These are phyloP conservation scores for Asbolus verrucosus DNA, from an alignment of 1,140 invertebrate species.

Conservation along the genomic window DNA sequence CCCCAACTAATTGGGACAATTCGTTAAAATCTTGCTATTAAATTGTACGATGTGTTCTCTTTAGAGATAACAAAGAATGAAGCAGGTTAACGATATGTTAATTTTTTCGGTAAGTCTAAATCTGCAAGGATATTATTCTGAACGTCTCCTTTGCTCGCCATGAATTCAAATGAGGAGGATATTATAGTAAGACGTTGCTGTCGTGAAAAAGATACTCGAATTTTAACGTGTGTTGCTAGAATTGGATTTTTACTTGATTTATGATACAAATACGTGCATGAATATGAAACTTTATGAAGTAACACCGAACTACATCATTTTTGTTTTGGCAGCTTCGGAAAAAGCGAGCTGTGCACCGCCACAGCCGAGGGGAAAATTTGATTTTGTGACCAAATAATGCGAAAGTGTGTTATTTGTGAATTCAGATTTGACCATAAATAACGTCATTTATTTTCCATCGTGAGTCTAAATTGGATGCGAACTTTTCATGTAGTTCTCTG, in stretches of 20 bases:
- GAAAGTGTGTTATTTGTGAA: too few species aligned
- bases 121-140: slow-evolving; percentile 7
- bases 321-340: not conserved
- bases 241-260: slow-evolving; percentile 54
- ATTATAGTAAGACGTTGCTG: slow-evolving; percentile 51
- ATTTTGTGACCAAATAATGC: too few species aligned
- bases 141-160: slow-evolving; percentile 43
- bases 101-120: not conserved
- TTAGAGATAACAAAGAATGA: too few species aligned
- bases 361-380: too few species aligned
- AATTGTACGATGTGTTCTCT: too few species aligned
- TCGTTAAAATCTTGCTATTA: not conserved
- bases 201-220: slow-evolving; percentile 44
- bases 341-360: too few species aligned
- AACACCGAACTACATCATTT: not conserved
- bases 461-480: slow-evolving; percentile 5
- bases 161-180: slow-evolving; percentile 51
- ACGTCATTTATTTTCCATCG: too few species aligned
- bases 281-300: slow-evolving; percentile 30
- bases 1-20: too few species aligned
- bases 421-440: not conserved
- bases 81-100: not conserved
- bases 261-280: slow-evolving; percentile 52
- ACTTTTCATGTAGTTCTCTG: slow-evolving; percentile 44
- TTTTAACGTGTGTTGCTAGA: slow-evolving; percentile 49